Conservation (phyloP, 2,113 vertebrate genomes). For the Dromiciops gliroides region DNA sequence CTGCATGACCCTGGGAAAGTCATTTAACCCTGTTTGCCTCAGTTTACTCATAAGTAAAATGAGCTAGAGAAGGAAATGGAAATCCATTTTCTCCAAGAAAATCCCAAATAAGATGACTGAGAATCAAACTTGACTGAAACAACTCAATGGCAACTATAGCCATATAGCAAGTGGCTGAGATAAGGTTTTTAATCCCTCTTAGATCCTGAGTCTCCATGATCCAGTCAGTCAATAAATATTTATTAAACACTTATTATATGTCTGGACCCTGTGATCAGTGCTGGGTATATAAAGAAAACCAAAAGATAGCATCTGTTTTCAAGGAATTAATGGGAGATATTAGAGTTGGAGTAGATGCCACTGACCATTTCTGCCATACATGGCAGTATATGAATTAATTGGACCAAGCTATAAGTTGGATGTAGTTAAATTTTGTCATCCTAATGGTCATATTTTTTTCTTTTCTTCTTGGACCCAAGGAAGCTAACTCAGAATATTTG, state of each 20-base stretch:
- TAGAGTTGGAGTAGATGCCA: no score
- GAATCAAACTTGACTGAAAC: not conserved
- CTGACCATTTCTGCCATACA: no score
- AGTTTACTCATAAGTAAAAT: not conserved
- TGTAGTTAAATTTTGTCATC: no score
- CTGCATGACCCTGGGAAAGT: not conserved
- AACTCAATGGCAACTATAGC: not conserved
- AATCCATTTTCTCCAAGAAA: not conserved
- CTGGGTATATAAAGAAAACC: not conserved
- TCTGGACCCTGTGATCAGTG: not conserved
- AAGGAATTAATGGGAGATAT: not conserved
- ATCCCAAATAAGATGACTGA: not conserved
- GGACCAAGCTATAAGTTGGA: no score
- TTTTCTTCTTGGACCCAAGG: no score
- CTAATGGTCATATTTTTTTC: no score
- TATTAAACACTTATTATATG: not conserved
- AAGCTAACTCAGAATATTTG: no score
- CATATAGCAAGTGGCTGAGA: not conserved
- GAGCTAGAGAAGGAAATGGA: not conserved
- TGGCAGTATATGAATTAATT: no score
- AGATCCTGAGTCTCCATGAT: not conserved
- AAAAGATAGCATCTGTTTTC: not conserved
- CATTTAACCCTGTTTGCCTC: not conserved
- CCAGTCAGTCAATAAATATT: not conserved
- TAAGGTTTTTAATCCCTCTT: not conserved